phyloP scores from a whole-genome alignment of 2,797 vertebrate species.

The Pipistrellus nathusii region DNA sequence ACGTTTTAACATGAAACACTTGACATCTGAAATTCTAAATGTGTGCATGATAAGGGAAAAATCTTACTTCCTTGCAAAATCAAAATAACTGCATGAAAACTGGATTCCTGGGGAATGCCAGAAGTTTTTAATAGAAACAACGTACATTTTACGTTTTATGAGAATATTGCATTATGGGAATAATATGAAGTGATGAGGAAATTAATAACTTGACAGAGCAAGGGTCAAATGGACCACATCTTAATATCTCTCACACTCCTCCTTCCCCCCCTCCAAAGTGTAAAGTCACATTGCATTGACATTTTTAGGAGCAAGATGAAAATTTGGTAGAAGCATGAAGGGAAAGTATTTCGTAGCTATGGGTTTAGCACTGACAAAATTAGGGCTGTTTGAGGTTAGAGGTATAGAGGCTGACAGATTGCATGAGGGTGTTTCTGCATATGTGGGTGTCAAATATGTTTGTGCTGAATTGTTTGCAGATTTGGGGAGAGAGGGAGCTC shows the following conservation, averaged over 20 bases:
- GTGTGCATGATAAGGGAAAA: neutral
- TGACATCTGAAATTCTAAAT: slow-evolving; percentile 43
- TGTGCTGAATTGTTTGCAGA: slow-evolving; percentile 76
- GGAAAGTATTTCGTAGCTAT: slow-evolving; percentile 61
- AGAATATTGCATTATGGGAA: slow-evolving; percentile 30
- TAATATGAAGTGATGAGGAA: slow-evolving; percentile 2
- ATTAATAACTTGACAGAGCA: slow-evolving; percentile 11
- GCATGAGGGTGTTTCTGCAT: slow-evolving; percentile 62
- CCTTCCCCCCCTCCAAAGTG: neutral
- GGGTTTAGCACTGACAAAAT: slow-evolving; percentile 58
- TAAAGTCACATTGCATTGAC: slow-evolving; percentile 53
- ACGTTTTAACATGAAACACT: slow-evolving; percentile 31
- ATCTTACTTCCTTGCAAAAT: slow-evolving; percentile 15
- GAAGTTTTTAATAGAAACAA: slow-evolving; percentile 52
- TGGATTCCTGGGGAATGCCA: neutral
- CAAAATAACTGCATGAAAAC: slow-evolving; percentile 23
- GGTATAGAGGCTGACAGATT: slow-evolving; percentile 66
- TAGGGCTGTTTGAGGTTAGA: slow-evolving; percentile 70
- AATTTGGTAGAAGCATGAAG: slow-evolving; percentile 58
- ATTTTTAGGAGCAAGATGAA: slow-evolving; percentile 57
- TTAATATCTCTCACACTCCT: slow-evolving; percentile 26
- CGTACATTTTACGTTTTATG: slow-evolving; percentile 58
- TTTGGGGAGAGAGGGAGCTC: slow-evolving; percentile 2
- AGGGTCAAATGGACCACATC: slow-evolving; percentile 1
- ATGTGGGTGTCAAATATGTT: slow-evolving; percentile 78